Evolutionary conservation across 2,888 invertebrate species (phyloP), one percentile per base, ranked within the genome.

Genomic region (Piscicola geometra): DNA sequence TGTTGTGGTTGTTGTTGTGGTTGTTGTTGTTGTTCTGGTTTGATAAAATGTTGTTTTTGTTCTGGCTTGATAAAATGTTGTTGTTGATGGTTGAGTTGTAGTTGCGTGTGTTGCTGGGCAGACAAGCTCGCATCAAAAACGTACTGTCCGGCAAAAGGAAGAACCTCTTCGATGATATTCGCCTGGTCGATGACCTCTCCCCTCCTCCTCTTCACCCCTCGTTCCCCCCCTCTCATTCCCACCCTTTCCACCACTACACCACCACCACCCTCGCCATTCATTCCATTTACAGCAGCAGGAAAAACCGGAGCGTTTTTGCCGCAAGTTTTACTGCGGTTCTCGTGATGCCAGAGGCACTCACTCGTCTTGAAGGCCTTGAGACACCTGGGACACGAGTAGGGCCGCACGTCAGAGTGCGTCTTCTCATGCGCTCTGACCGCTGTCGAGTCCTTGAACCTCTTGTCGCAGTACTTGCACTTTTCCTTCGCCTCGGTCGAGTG

Each of bases 331-430:
- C 80, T 80, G 18, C 80, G 50, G 76, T 80, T 79, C 76, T 80
- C 80, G 71, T 80, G 80, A 47, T 80, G 80, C 80, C 80, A 80
- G 30, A 80, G 77, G 73, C 80, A 80, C 75, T 80, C 80, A 75
- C 78, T 79, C 18, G 80, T 80, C 78, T 80, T 80, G 78, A 80
- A 80, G 28, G 80, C 76, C 74, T 80, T 80, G 50, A 72, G 71
- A 60, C 80, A 80, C 15, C 79, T 75, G 1, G 75, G 71, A 67
- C 80, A 80, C 33, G 78, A 68, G 75, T 80, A 80, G 9, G 80
- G 80, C 18, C 80, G 60, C 30, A 73, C 77, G 68, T 79, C 79
- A 18, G 80, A 80, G 76, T 80, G 80, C 68, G 79, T 80, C 21
- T 80, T 71, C 73, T 80, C 80, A 75, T 80, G 80, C 25, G 80